phyloP scores from a whole-genome alignment of 2,797 vertebrate genomes.

The Myioborus melanocephalus region DNA sequence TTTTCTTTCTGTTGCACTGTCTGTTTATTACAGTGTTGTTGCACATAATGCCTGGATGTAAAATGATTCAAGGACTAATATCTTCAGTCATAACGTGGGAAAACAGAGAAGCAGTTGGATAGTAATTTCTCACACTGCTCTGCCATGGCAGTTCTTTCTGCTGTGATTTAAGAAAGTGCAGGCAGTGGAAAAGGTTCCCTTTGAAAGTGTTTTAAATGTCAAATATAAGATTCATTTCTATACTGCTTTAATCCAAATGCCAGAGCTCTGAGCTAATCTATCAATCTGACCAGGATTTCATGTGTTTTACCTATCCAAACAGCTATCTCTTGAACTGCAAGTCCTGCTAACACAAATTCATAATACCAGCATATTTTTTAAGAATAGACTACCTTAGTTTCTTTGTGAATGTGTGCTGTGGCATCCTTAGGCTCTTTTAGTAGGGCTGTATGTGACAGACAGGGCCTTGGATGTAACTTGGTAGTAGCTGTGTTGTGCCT shows the following conservation, averaged over 20 bases:
- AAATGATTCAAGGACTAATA: slow-evolving; percentile 59
- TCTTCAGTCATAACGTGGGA: slow-evolving; percentile 60
- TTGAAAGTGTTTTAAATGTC: slow-evolving; percentile 75
- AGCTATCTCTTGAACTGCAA: slow-evolving; percentile 35
- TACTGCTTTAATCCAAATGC: slow-evolving; percentile 74
- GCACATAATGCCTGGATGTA: slow-evolving; percentile 14
- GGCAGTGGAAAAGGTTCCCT: slow-evolving; percentile 69
- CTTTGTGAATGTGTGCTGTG: not conserved
- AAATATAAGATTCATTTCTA: slow-evolving; percentile 76
- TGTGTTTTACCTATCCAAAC: slow-evolving; percentile 56
- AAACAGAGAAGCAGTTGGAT: slow-evolving; percentile 63
- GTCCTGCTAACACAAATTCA: not conserved
- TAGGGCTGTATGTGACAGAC: not conserved
- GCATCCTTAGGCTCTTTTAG: not conserved
- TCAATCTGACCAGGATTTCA: slow-evolving; percentile 63
- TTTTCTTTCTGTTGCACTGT: slow-evolving; percentile 9
- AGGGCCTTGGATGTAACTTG: not conserved
- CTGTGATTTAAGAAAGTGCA: slow-evolving; percentile 74
- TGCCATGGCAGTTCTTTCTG: slow-evolving; percentile 61
- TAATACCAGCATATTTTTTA: not conserved
- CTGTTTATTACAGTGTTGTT: slow-evolving; percentile 34
- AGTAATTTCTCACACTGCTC: slow-evolving; percentile 65
- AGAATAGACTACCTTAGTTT: not conserved
- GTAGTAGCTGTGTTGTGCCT: not conserved
- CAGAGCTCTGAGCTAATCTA: slow-evolving; percentile 66